A percentile compares a stretch with the other conserved stretches of the same genome.
Evolutionary conservation across 2,888 invertebrate genomes (phyloP).

Genomic region (Athalia circularis): DNA sequence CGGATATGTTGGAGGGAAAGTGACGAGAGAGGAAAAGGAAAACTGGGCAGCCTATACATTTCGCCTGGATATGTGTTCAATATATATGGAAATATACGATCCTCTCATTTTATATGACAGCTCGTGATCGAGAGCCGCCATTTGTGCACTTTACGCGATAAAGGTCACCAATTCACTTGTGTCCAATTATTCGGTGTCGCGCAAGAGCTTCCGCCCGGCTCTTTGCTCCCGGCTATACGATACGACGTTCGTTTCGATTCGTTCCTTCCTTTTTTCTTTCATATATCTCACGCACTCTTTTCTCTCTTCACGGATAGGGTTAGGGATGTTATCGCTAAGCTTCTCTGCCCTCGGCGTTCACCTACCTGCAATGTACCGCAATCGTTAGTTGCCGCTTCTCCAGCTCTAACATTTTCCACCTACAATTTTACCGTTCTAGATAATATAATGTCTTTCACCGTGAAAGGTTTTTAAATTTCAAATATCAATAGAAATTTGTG

Average conservation of each 20-base stretch:
- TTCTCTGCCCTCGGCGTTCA: no score
- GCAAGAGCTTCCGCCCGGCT: not conserved
- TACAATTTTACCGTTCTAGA: no score
- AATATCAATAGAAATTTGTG: no score
- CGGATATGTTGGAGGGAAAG: not conserved
- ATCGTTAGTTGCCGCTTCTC: no score
- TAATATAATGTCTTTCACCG: no score
- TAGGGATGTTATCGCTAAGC: no score
- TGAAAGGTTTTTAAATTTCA: no score
- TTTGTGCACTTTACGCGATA: conserved; percentile 54
- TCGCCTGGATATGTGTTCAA: conserved; percentile 49
- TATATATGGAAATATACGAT: conserved; percentile 44
- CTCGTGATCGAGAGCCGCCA: conserved; percentile 51
- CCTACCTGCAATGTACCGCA: no score
- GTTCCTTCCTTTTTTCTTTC: no score
- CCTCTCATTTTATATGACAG: conserved; percentile 48
- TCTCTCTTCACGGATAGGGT: not conserved
- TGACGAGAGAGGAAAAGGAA: conserved; percentile 11
- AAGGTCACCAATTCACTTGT: conserved; percentile 56
- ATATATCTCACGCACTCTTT: not conserved
- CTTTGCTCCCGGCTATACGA: not conserved
- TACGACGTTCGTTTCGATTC: not conserved
- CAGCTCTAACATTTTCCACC: no score
- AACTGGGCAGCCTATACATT: conserved; percentile 20
- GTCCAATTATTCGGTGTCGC: conserved; percentile 48